Evolutionary conservation across 1,140 invertebrate species (phyloP).

Genomic region (Drosophila suzukii): DNA sequence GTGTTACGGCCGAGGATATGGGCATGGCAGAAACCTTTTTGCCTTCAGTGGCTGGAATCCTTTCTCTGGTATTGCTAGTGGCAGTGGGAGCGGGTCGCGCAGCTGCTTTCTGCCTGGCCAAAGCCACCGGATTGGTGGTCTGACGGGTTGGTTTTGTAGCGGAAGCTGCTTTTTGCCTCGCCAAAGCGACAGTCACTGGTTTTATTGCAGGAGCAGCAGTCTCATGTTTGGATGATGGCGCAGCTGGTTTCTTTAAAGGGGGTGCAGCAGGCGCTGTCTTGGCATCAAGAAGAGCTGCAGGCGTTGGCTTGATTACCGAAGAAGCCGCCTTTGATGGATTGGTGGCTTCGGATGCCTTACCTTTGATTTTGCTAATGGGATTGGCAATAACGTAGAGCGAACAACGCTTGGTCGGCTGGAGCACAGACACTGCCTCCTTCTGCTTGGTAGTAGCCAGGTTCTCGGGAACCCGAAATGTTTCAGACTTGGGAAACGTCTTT

Average conservation of each 20-base stretch:
- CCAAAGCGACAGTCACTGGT: background rate
- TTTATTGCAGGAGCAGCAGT: background rate
- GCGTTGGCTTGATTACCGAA: background rate
- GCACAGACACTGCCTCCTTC: background rate
- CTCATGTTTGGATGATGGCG: background rate
- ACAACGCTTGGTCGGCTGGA: slow-evolving; percentile 14
- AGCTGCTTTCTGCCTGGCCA: background rate
- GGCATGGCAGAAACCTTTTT: background rate
- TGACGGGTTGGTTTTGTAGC: background rate
- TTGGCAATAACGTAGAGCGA: slow-evolving; percentile 44
- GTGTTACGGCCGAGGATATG: background rate
- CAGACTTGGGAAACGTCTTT: slow-evolving; percentile 2
- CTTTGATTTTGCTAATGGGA: slow-evolving; percentile 3
- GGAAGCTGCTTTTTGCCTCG: background rate
- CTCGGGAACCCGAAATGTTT: slow-evolving; percentile 5
- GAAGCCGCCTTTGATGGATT: background rate
- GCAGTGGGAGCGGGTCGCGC: background rate
- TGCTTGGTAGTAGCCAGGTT: background rate
- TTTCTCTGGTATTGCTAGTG: background rate
- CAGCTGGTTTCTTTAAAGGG: background rate
- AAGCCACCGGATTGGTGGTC: background rate
- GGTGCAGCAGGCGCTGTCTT: background rate
- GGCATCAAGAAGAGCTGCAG: background rate
- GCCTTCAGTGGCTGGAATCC: background rate
- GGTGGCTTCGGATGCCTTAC: background rate